Conservation (phyloP, 1,140 invertebrate genomes). For the Drosophila oshimai region DNA sequence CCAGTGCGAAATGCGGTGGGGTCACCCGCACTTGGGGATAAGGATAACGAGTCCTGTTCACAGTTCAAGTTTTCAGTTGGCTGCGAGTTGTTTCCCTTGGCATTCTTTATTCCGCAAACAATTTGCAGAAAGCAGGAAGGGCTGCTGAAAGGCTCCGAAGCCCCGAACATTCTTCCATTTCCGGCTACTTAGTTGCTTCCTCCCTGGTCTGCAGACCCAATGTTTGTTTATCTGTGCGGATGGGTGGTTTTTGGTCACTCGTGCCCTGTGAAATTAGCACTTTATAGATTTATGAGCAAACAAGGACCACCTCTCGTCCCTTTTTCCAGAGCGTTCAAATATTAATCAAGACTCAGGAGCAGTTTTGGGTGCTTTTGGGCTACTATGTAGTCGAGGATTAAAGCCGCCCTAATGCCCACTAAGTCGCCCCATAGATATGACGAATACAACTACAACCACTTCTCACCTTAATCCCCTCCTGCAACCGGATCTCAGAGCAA, state of each 20-base stretch:
- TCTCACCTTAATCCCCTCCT: not conserved
- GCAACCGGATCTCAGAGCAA: conserved; percentile 9
- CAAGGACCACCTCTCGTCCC: not conserved
- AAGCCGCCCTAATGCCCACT: conserved; percentile 39
- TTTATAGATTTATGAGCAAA: conserved; percentile 55
- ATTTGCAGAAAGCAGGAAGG: conserved; percentile 49
- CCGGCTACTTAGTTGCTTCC: conserved; percentile 56
- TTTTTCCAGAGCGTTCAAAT: conserved; percentile 36
- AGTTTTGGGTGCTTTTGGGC: not conserved
- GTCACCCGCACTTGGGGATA: conserved; percentile 10
- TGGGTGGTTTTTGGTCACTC: conserved; percentile 8
- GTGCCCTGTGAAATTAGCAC: conserved; percentile 58
- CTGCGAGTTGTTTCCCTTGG: conserved; percentile 23
- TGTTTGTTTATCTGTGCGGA: conserved; percentile 2
- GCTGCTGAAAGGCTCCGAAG: conserved; percentile 49
- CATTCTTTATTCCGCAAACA: conserved; percentile 32
- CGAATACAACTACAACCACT: not conserved
- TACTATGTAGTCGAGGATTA: conserved; percentile 9
- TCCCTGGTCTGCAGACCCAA: not conserved
- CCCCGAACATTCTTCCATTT: conserved; percentile 53
- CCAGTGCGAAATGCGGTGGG: conserved; percentile 32
- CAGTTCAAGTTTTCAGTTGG: conserved; percentile 49
- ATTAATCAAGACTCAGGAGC: conserved; percentile 34
- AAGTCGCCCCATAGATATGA: conserved; percentile 27
- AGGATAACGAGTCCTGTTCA: conserved; percentile 27